phyloP scores from a whole-genome alignment of 64 coral and sea anemone genomes.

The Montipora foliosa region DNA sequence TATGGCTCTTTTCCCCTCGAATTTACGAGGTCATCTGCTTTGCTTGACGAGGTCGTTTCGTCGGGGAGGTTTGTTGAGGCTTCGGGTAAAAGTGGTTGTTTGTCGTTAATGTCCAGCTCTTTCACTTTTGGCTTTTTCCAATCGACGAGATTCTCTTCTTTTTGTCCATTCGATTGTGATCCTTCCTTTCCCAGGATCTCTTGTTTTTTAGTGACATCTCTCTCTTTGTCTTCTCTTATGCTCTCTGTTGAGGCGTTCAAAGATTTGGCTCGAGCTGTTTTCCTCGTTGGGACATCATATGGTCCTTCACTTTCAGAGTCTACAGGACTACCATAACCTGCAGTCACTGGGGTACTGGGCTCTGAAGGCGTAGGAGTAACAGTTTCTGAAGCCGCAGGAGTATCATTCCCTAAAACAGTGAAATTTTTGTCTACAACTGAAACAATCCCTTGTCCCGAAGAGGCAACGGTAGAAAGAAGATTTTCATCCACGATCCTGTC shows the following conservation, averaged over 20 bases:
- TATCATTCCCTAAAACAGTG: background rate
- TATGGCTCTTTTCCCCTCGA: background rate
- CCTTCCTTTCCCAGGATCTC: background rate
- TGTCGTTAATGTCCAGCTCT: background rate
- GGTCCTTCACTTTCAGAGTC: slow-evolving; percentile 4
- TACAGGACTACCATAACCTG: slow-evolving; percentile 2
- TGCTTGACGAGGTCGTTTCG: background rate
- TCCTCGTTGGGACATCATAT: background rate
- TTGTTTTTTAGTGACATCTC: background rate
- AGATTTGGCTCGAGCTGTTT: background rate
- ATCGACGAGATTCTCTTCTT: background rate
- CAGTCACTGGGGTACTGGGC: background rate
- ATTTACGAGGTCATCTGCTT: background rate
- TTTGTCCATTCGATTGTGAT: background rate
- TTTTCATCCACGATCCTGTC: slow-evolving; percentile 16
- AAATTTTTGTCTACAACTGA: background rate
- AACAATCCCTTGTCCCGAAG: background rate
- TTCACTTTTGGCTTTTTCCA: background rate
- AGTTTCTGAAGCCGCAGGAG: slow-evolving; percentile 22
- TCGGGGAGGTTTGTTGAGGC: background rate
- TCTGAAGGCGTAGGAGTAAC: slow-evolving; percentile 2
- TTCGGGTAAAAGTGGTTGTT: background rate
- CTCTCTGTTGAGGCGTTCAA: background rate
- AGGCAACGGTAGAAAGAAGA: background rate
- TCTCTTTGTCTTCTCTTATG: background rate